Evolutionary conservation across 2,113 vertebrate species (phyloP).

Genomic region (Phoenicopterus ruber): DNA sequence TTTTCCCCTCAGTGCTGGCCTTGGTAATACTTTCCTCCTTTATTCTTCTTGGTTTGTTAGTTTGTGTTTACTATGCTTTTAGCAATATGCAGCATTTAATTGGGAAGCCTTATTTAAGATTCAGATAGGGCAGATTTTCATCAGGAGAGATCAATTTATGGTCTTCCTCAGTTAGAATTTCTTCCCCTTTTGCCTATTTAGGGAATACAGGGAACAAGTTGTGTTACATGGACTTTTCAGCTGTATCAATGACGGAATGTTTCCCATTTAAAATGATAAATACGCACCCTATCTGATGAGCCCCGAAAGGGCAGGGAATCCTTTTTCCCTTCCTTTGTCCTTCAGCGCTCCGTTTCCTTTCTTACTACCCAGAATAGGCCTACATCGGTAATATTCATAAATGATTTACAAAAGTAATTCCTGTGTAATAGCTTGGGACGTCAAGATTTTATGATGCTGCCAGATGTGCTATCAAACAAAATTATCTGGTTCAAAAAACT

Average conservation of each 20-base stretch:
- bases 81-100: neutral
- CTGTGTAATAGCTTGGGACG: slow-evolving; percentile 71
- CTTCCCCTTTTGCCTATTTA: neutral
- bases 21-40: neutral
- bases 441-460: slow-evolving; percentile 75
- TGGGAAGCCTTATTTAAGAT: slow-evolving; percentile 8
- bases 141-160: neutral
- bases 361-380: slow-evolving; percentile 54
- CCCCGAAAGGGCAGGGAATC: slow-evolving; percentile 26
- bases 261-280: slow-evolving; percentile 64
- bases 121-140: neutral
- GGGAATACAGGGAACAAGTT: slow-evolving; percentile 13
- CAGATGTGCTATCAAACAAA: slow-evolving; percentile 78
- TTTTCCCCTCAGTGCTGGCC: neutral
- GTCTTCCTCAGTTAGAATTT: neutral
- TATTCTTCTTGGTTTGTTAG: neutral
- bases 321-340: slow-evolving; percentile 58
- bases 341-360: slow-evolving; percentile 34
- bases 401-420: slow-evolving; percentile 78
- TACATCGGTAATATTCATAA: slow-evolving; percentile 73
- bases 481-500: slow-evolving; percentile 72
- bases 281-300: slow-evolving; percentile 18
- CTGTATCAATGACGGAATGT: slow-evolving; percentile 41
- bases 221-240: slow-evolving; percentile 38
- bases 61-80: neutral